These are phyloP conservation scores for Borostomias antarcticus DNA, from an alignment of 2,797 vertebrate species.

Conservation along the genomic window DNA sequence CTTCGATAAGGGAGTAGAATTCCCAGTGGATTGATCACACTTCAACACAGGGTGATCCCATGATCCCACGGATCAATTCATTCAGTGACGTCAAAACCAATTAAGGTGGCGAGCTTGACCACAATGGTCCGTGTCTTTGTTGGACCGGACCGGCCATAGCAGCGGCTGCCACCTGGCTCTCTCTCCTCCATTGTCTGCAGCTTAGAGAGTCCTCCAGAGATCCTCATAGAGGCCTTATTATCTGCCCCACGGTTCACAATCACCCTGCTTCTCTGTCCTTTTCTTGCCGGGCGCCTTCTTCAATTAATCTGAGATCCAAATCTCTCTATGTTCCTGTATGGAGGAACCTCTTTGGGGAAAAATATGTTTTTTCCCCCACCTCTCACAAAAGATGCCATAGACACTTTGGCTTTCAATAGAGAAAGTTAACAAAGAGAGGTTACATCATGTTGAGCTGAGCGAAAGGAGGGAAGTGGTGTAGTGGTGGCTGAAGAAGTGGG, in stretches of 20 bases:
- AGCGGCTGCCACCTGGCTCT: slow-evolving; percentile 55
- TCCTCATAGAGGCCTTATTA: slow-evolving; percentile 67
- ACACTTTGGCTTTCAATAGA: slow-evolving; percentile 53
- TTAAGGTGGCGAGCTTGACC: slow-evolving; percentile 67
- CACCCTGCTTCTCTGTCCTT: slow-evolving; percentile 56
- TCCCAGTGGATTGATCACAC: slow-evolving; percentile 46
- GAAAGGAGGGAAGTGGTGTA: slow-evolving; percentile 2
- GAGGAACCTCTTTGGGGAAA: slow-evolving; percentile 46
- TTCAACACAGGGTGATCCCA: slow-evolving; percentile 60
- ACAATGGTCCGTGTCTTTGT: slow-evolving; percentile 69
- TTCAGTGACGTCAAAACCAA: slow-evolving; percentile 72
- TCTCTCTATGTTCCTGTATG: slow-evolving; percentile 64
- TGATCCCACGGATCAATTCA: slow-evolving; percentile 64
- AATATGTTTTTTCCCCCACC: background rate
- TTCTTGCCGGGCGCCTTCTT: slow-evolving; percentile 67
- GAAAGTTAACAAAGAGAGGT: slow-evolving; percentile 62
- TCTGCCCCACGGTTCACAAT: slow-evolving; percentile 67
- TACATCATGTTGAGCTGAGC: slow-evolving; percentile 55
- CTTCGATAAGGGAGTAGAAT: slow-evolving; percentile 27
- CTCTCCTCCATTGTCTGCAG: slow-evolving; percentile 72
- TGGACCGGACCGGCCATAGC: slow-evolving; percentile 63
- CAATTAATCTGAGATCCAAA: slow-evolving; percentile 72
- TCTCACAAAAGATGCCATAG: slow-evolving; percentile 57
- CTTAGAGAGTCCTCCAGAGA: slow-evolving; percentile 69
- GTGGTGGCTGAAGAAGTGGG: background rate